A percentile compares a stretch with the other conserved stretches of the same genome.
Conservation (phyloP, 2,888 invertebrate species). For the Zhuqinia jingwanae region DNA sequence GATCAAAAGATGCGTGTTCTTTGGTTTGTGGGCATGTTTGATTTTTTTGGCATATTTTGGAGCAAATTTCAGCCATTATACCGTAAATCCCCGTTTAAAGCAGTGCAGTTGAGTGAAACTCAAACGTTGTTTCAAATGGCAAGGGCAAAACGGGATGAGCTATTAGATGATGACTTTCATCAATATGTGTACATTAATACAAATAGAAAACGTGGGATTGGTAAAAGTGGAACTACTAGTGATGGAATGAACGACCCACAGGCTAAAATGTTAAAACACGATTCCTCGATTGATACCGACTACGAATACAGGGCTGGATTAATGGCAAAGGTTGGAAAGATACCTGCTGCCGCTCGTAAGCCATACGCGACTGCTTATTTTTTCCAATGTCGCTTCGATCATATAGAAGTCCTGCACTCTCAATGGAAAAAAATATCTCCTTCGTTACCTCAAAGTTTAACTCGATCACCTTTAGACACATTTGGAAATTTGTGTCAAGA, state of each 20-base stretch:
- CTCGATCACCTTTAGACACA: slow-evolving; percentile 18
- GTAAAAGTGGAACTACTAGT: no score
- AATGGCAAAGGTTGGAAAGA: background rate
- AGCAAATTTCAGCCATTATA: slow-evolving; percentile 3
- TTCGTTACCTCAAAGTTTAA: background rate
- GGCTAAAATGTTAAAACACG: background rate
- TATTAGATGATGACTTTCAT: background rate
- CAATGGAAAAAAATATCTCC: background rate
- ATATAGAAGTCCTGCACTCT: background rate
- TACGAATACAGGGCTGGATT: background rate
- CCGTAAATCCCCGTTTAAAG: background rate
- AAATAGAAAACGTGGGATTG: slow-evolving; percentile 4
- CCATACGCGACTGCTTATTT: background rate
- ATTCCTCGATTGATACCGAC: background rate
- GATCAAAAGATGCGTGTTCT: slow-evolving; percentile 23
- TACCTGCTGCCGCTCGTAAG: slow-evolving; percentile 19
- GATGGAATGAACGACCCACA: background rate
- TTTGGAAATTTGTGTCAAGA: slow-evolving; percentile 37
- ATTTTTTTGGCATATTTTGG: slow-evolving; percentile 35
- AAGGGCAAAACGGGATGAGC: background rate
- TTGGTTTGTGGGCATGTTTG: background rate
- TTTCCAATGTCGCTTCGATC: background rate
- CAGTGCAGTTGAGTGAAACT: background rate
- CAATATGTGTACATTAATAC: background rate
- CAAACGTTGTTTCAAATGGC: background rate